A percentile compares a stretch with the other conserved stretches of the same genome.
Evolutionary conservation across 1,140 invertebrate genomes (phyloP).

Genomic region (Eciton burchellii): DNA sequence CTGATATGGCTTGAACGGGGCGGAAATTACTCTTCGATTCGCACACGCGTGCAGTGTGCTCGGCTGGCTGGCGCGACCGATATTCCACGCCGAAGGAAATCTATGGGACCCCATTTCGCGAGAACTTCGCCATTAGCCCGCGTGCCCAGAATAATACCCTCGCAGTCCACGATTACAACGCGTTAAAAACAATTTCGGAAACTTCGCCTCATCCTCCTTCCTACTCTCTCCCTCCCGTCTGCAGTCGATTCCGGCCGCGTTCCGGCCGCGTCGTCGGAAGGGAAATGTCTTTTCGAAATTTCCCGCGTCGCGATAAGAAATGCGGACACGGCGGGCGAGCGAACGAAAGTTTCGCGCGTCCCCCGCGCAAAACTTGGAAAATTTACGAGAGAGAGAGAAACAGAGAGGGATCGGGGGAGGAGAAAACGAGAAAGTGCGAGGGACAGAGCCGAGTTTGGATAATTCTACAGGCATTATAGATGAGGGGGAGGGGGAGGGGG

Average conservation of each 20-base stretch:
- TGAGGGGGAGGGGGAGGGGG: not conserved
- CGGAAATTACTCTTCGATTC: slow-evolving; percentile 61
- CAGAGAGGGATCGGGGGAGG: too few relatives aligned
- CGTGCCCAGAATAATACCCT: slow-evolving; percentile 36
- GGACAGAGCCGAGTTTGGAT: too few relatives aligned
- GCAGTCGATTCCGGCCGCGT: not conserved
- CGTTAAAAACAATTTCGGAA: slow-evolving; percentile 58
- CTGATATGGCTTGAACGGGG: slow-evolving; percentile 52
- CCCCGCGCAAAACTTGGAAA: slow-evolving; percentile 44
- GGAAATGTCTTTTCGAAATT: slow-evolving; percentile 34
- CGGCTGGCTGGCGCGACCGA: slow-evolving; percentile 34
- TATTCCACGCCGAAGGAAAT: slow-evolving; percentile 55
- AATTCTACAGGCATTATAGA: too few relatives aligned
- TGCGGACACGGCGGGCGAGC: slow-evolving; percentile 34
- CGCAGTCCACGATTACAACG: slow-evolving; percentile 33
- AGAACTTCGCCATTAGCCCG: slow-evolving; percentile 50
- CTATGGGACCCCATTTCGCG: slow-evolving; percentile 21
- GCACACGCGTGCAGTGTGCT: slow-evolving; percentile 34
- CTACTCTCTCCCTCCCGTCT: too few relatives aligned
- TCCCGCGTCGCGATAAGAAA: slow-evolving; percentile 53
- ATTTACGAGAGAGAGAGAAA: slow-evolving; percentile 31
- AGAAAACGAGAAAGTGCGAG: slow-evolving; percentile 43
- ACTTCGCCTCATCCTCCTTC: slow-evolving; percentile 3
- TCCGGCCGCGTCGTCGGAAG: not conserved
- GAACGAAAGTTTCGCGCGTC: slow-evolving; percentile 38